Evolutionary conservation across 2,888 invertebrate genomes (phyloP).

Genomic region (Sturmia bella): DNA sequence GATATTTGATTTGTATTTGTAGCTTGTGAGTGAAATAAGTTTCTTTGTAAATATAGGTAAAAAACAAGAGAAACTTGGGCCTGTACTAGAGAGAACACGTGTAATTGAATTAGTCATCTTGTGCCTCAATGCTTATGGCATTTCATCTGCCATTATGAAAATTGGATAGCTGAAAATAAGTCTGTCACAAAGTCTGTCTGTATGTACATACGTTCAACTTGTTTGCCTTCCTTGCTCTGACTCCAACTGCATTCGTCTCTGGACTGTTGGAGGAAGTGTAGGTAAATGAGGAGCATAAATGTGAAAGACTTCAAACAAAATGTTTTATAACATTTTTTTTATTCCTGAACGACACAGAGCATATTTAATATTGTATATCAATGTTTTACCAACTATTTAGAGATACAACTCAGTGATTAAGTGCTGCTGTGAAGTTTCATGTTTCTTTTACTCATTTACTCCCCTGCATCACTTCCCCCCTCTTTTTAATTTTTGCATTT

Average conservation of each 20-base stretch:
- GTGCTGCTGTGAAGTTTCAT: conserved; percentile 54
- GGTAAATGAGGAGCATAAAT: conserved; percentile 28
- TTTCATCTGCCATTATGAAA: conserved; percentile 66
- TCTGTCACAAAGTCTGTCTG: conserved; percentile 7
- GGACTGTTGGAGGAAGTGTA: background rate
- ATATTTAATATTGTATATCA: conserved; percentile 65
- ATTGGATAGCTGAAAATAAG: conserved; percentile 63
- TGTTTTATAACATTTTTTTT: conserved; percentile 16
- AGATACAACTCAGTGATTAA: conserved; percentile 63
- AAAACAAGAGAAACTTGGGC: conserved; percentile 29
- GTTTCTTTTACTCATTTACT: conserved; percentile 8
- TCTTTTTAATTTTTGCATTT: conserved; percentile 17
- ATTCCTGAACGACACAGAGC: conserved; percentile 42
- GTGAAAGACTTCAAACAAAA: conserved; percentile 54
- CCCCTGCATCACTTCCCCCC: background rate
- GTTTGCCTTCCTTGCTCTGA: background rate
- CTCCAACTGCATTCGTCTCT: background rate
- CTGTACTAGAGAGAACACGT: conserved; percentile 3
- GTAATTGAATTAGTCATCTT: conserved; percentile 67
- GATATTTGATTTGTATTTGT: background rate
- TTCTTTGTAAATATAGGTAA: background rate
- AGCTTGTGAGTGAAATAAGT: conserved; percentile 2
- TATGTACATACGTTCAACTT: too few relatives aligned
- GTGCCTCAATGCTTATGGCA: conserved; percentile 66
- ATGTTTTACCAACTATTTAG: conserved; percentile 60